phyloP scores from a whole-genome alignment of 2,113 vertebrate species.

The Callorhinus ursinus region DNA sequence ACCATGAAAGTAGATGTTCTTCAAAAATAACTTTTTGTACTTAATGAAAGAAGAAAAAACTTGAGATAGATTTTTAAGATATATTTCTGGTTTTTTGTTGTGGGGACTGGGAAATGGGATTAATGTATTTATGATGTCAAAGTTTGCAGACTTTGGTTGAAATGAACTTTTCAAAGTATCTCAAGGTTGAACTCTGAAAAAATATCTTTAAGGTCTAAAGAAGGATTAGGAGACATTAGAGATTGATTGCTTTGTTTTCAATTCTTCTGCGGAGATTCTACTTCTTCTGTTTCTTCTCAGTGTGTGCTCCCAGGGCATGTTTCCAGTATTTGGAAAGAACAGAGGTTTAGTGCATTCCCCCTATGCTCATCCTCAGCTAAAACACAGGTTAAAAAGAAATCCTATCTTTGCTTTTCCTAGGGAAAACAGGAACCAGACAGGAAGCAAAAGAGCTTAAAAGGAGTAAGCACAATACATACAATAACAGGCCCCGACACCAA shows the following conservation, averaged over 20 bases:
- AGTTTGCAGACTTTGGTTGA: not conserved
- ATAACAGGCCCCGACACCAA: not conserved
- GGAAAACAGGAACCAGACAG: not conserved
- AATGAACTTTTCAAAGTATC: constrained; percentile 3
- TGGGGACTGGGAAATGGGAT: not conserved
- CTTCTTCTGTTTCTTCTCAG: constrained; percentile 6
- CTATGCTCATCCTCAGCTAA: not conserved
- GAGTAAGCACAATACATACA: not conserved
- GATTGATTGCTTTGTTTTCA: constrained; percentile 14
- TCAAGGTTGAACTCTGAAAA: not conserved
- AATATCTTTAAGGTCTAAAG: not conserved
- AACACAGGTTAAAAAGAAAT: not conserved
- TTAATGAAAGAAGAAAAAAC: not conserved
- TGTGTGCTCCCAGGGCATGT: not conserved
- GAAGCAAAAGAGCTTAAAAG: not conserved
- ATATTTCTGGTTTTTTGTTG: not conserved
- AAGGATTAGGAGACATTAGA: not conserved
- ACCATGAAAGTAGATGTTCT: not conserved
- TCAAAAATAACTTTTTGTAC: not conserved
- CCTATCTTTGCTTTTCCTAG: not conserved
- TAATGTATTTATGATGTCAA: not conserved
- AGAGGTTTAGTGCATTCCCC: not conserved
- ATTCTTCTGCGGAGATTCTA: not conserved
- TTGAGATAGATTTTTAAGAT: not conserved
- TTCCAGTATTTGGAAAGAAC: not conserved